Evolutionary conservation across 2,113 vertebrate genomes (phyloP), one percentile per base, ranked within the genome.

Genomic region (Muntiacus reevesi): DNA sequence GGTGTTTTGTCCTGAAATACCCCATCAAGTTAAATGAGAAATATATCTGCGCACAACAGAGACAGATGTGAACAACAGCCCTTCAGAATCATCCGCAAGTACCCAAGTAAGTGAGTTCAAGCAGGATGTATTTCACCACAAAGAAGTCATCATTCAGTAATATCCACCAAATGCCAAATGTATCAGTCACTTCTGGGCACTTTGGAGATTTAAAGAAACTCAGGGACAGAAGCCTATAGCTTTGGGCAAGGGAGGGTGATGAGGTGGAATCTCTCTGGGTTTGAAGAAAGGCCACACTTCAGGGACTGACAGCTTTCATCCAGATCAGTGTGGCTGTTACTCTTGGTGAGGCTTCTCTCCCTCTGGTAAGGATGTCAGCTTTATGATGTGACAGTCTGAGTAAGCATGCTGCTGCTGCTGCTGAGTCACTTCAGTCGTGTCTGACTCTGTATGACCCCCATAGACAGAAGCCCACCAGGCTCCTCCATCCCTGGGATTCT

Each of bases 1-100:
- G 7, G 97, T 98, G 6, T 97, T 98, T 97, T 6, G 79, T 97
- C 28, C 92, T 98, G 84, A 97, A 89, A 55, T 98, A 98, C 21
- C 89, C 96, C 2, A 96, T 98, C 64, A 97, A 96, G 74, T 93
- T 97, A 78, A 74, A 92, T 47, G 95, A 98, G 64, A 97, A 97
- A 43, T 94, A 97, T 1, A 45, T 85, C 40, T 98, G 93, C 94
- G 54, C 36, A 86, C 98, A 95, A 88, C 93, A 59, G 98, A 98
- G 82, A 96, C 89, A 3, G 95, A 98, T 27, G 88, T 96, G 55
- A 98, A 96, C 78, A 82, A 98, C 92, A 54, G 79, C 95, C 97
- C 3, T 84, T 97, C 47, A 96, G 97, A 92, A 85, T 90, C 33
- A 97, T 98, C 92, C 62, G 9, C 40, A 97, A 93, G 67, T 95